Conservation (phyloP, 2,888 invertebrate genomes). For the Pardosa pseudoannulata region DNA sequence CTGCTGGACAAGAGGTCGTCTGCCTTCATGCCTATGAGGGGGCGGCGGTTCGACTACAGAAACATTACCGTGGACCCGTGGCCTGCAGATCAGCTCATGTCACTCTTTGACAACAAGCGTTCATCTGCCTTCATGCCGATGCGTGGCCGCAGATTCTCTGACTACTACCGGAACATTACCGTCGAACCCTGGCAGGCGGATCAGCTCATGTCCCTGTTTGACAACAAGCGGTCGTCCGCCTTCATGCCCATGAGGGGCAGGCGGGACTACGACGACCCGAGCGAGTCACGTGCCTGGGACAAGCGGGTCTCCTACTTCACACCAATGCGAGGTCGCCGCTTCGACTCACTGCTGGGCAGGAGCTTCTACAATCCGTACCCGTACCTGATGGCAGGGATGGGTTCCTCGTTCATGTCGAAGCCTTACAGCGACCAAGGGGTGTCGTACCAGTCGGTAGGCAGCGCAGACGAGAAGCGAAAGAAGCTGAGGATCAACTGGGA, state of each 20-base stretch:
- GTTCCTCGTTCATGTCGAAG: conserved; percentile 37
- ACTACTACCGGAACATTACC: neutral
- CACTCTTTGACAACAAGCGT: neutral
- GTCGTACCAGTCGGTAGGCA: neutral
- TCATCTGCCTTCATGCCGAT: conserved; percentile 31
- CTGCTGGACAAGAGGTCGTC: neutral
- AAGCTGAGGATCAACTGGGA: conserved; percentile 50
- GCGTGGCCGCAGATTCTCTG: conserved; percentile 22
- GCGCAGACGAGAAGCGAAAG: neutral
- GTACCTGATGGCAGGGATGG: conserved; percentile 31
- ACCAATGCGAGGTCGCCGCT: conserved; percentile 43
- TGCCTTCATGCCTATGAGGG: conserved; percentile 43
- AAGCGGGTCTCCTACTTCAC: conserved; percentile 21
- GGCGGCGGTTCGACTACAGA: neutral
- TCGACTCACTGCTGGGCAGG: neutral
- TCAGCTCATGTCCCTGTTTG: neutral
- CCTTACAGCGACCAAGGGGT: conserved; percentile 7
- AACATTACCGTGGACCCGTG: neutral
- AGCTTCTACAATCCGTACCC: conserved; percentile 27
- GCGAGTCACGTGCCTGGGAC: neutral
- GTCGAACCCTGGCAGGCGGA: neutral
- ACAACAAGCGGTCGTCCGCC: neutral
- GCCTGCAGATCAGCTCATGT: neutral
- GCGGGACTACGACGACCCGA: neutral
- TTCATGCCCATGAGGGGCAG: conserved; percentile 28